These are phyloP conservation scores for Euzetes globulus DNA, from an alignment of 2,888 invertebrate species.

Conservation along the genomic window DNA sequence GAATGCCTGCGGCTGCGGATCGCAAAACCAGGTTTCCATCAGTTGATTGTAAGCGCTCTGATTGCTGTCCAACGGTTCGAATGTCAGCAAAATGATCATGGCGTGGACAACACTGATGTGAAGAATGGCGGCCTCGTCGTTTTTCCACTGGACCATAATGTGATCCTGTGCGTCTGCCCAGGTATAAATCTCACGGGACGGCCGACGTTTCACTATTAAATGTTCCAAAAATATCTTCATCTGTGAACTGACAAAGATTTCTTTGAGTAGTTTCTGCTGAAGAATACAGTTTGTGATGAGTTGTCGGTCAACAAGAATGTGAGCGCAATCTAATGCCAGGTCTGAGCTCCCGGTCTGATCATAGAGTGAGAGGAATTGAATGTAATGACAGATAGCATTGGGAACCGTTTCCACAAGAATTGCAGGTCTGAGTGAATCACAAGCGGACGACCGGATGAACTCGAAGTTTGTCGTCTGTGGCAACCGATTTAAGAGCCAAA, in stretches of 20 bases:
- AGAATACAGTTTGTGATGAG: constrained; percentile 23
- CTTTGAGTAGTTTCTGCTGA: constrained; percentile 2
- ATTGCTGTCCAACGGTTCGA: constrained; percentile 47
- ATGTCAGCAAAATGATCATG: constrained; percentile 70
- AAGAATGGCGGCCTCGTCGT: constrained; percentile 63
- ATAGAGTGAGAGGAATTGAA: constrained; percentile 71
- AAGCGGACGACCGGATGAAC: constrained; percentile 22
- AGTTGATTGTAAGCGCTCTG: constrained; percentile 53
- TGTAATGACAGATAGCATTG: constrained; percentile 68
- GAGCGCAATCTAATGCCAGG: constrained; percentile 19
- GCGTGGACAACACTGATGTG: constrained; percentile 74
- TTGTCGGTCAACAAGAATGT: constrained; percentile 27
- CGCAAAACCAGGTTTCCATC: constrained; percentile 72
- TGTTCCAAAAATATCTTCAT: constrained; percentile 30
- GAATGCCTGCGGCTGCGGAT: constrained; percentile 68
- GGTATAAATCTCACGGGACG: constrained; percentile 1
- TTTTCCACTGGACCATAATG: constrained; percentile 67
- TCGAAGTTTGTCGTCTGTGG: constrained; percentile 30
- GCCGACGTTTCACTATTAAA: not conserved
- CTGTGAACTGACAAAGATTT: constrained; percentile 32
- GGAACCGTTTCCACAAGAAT: constrained; percentile 86
- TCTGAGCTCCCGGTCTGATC: constrained; percentile 44
- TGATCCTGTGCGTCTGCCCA: constrained; percentile 67
- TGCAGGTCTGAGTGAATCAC: constrained; percentile 69
- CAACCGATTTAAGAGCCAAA: constrained; percentile 28